Evolutionary conservation across 2,797 vertebrate genomes (phyloP).

Genomic region (Lateolabrax maculatus): DNA sequence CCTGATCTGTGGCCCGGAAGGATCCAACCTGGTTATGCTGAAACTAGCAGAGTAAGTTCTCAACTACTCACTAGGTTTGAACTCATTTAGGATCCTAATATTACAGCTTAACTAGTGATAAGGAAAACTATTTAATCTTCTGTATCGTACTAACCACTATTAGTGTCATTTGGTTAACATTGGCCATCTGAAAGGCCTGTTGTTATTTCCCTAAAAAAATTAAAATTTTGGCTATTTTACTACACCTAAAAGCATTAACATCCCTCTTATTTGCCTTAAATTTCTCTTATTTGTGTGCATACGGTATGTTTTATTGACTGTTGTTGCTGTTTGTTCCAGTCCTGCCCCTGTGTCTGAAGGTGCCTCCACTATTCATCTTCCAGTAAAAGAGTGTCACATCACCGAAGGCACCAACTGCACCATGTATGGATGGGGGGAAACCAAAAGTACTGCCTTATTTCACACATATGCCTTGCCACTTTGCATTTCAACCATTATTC

Average conservation of each 20-base stretch:
- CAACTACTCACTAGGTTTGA: neutral
- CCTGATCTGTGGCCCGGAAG: conserved; percentile 93
- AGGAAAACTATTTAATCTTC: neutral
- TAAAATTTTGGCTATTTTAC: neutral
- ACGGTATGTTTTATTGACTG: neutral
- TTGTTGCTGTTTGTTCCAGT: conserved; percentile 66
- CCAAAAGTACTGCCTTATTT: conserved; percentile 90
- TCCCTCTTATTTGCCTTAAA: neutral
- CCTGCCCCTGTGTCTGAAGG: conserved; percentile 86
- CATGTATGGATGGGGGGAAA: conserved; percentile 99
- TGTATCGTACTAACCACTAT: neutral
- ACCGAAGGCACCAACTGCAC: conserved; percentile 92
- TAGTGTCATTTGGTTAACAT: neutral
- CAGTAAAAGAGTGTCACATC: conserved; percentile 94
- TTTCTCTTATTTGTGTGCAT: neutral
- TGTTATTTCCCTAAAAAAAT: neutral
- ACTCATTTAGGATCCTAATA: neutral
- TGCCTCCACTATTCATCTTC: conserved; percentile 92
- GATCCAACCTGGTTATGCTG: conserved; percentile 94
- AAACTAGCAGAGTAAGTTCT: conserved; percentile 91
- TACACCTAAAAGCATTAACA: neutral
- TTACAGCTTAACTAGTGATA: neutral
- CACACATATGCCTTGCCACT: conserved; percentile 14
- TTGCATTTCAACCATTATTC: neutral
- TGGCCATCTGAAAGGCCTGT: neutral